Evolutionary conservation across 2,797 vertebrate genomes (phyloP).

Genomic region (Poeciliopsis infans): DNA sequence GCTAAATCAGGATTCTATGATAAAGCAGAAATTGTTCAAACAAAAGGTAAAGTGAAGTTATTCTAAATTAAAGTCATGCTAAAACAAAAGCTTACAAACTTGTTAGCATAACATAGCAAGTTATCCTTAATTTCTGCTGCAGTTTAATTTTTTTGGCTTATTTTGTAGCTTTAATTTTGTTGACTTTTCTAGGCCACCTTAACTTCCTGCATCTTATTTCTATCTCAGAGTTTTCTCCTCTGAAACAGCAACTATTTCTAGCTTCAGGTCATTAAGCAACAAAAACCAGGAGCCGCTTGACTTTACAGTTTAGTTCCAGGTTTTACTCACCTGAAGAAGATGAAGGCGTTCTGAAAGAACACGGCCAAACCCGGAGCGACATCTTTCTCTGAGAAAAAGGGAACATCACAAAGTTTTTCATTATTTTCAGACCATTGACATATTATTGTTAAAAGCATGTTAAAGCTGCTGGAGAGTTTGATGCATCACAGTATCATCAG

Average conservation of each 20-base stretch:
- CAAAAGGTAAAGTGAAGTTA: not conserved
- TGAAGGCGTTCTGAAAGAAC: conserved; percentile 93
- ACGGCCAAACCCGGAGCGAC: conserved; percentile 91
- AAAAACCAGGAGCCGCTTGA: not conserved
- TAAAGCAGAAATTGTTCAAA: not conserved
- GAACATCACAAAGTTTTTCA: not conserved
- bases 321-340: conserved; percentile 90
- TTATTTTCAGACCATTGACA: not conserved
- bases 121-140: not conserved
- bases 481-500: not conserved
- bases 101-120: not conserved
- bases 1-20: not conserved
- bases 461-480: not conserved
- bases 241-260: not conserved
- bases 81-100: not conserved
- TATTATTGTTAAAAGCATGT: not conserved
- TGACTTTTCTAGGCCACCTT: not conserved
- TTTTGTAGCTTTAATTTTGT: not conserved
- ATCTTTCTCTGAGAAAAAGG: conserved; percentile 76
- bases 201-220: not conserved
- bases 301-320: not conserved
- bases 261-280: not conserved
- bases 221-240: not conserved
- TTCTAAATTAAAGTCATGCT: not conserved
- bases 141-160: not conserved